These are phyloP conservation scores for Narcine bancroftii DNA, from an alignment of 2,113 vertebrate species.

Conservation along the genomic window DNA sequence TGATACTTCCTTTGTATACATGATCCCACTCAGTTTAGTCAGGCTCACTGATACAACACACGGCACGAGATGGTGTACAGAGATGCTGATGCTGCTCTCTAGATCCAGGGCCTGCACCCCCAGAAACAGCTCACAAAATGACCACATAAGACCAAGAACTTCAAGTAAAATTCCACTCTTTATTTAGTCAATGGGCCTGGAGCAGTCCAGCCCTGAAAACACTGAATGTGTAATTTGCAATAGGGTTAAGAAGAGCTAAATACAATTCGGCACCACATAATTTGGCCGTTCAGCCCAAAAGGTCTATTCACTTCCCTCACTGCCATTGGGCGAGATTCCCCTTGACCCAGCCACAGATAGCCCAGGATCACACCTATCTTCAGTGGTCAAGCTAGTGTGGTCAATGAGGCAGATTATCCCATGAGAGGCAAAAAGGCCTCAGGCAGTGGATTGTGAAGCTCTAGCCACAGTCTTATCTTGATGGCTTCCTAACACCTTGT, in stretches of 20 bases:
- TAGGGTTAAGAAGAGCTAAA: background rate
- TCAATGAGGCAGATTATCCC: no score
- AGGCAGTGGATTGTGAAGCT: no score
- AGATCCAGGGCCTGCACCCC: background rate
- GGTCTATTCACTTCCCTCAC: no score
- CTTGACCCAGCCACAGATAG: no score
- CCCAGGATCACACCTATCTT: no score
- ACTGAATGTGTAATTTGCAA: background rate
- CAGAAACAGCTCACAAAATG: background rate
- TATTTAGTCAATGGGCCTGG: background rate
- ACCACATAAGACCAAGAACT: background rate
- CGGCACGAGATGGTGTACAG: background rate
- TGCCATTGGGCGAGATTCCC: no score
- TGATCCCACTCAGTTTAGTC: background rate
- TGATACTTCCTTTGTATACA: no score
- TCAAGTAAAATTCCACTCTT: background rate
- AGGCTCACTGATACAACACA: background rate
- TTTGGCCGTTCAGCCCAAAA: background rate
- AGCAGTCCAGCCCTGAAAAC: no score
- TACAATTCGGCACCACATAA: background rate
- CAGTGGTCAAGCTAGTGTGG: no score
- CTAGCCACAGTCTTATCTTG: no score
- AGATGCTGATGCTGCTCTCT: background rate
- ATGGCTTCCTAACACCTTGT: no score
- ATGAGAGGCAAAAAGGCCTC: no score